Percentiles rank a stretch among this genome's conserved stretches.
These are phyloP conservation scores for Malurus cyaneus DNA, from an alignment of 2,113 vertebrate species.

Conservation along the genomic window DNA sequence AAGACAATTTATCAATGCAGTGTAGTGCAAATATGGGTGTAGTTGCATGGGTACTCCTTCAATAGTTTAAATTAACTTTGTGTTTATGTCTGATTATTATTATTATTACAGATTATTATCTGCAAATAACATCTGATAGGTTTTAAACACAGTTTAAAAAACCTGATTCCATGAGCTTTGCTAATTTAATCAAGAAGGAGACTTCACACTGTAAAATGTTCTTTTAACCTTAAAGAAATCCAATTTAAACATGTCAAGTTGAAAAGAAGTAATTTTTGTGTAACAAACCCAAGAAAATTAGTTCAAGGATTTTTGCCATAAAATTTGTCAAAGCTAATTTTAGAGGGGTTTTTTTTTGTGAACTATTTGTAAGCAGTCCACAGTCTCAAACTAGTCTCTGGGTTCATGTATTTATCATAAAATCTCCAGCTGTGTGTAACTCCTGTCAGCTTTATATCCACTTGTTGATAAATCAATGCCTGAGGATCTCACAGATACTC, in stretches of 20 bases:
- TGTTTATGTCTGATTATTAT: too few relatives aligned
- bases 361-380: background rate
- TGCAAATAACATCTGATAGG: background rate
- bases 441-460: background rate
- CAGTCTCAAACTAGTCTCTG: background rate
- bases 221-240: background rate
- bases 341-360: background rate
- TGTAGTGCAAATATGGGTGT: too few relatives aligned
- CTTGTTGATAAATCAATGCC: background rate
- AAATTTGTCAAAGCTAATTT: background rate
- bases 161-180: background rate
- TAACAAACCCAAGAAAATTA: background rate
- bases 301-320: background rate
- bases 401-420: background rate
- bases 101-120: background rate
- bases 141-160: background rate
- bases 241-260: fast-evolving
- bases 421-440: background rate
- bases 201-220: background rate
- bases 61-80: background rate
- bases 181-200: background rate
- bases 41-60: background rate
- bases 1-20: background rate
- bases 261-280: background rate
- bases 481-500: background rate